Evolutionary conservation across 2,797 vertebrate species (phyloP), one percentile per base, ranked within the genome.

Genomic region (Astyanax mexicanus): DNA sequence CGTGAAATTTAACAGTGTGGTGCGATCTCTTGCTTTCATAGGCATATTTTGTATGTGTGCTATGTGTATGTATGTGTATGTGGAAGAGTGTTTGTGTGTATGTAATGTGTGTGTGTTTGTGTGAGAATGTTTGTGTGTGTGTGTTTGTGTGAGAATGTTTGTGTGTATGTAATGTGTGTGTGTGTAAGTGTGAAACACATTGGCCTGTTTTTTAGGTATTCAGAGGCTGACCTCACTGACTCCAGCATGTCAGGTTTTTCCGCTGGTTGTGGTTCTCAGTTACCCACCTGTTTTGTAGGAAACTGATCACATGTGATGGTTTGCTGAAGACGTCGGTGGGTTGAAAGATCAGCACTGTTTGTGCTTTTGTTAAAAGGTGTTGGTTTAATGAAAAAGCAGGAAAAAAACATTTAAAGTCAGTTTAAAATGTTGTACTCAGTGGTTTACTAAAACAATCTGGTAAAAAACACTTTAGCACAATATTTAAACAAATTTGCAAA

Each of bases 1-100:
- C 47, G 73, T 73, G 76, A 37, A 75, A 81, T 78, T 47, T 75
- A 23, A 49, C 76, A 69, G 47, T 45, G 25, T 29, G 25, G 19
- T 76, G 80, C 62, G 25, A 49, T 29, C 21, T n/a, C 17, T 49
- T 72, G 21, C n/a, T n/a, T n/a, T n/a, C n/a, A 77, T 35, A 15
- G 1, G 1, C 23, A 60, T 19, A 21, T 19, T 61, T 21, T 42
- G 12, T 70, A 27, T 61, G 35, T 11, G 13, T 38, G 29, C 40
- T 45, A 47, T 40, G 7, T 15, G 51, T 45, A 19, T 10, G 25
- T 40, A 35, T 51, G 51, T 35, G 15, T 23, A 29, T 55, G 49
- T 44, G n/a, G 9, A 25, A 27, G 23, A n/a, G n/a, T n/a, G n/a
- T n/a, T n/a, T n/a, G n/a, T n/a, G n/a, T n/a, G n/a, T n/a, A n/a